These are phyloP conservation scores for Agrilus planipennis DNA, from an alignment of 1,140 invertebrate species.

Conservation along the genomic window DNA sequence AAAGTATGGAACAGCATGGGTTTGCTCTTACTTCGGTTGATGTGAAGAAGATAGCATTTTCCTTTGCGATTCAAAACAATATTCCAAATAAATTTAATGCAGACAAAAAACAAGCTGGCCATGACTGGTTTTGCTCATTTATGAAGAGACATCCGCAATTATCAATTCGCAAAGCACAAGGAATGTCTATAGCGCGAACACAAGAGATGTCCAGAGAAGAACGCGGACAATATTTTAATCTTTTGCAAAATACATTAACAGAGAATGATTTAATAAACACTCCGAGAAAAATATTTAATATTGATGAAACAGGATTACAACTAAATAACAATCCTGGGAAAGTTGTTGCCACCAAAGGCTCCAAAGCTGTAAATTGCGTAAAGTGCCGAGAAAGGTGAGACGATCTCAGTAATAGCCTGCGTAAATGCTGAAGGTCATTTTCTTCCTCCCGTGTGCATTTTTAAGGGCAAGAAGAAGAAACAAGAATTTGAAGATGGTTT, in stretches of 20 bases:
- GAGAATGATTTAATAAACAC: slow-evolving; percentile 3
- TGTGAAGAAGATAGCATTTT: slow-evolving; percentile 5
- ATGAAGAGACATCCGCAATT: slow-evolving; percentile 3
- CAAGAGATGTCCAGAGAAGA: not conserved
- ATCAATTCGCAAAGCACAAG: too few relatives aligned
- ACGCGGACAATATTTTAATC: slow-evolving; percentile 4
- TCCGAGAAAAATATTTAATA: slow-evolving; percentile 8
- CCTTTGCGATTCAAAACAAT: slow-evolving; percentile 8
- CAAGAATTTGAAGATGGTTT: slow-evolving; percentile 25
- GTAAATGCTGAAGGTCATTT: slow-evolving; percentile 22
- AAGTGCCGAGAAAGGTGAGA: slow-evolving; percentile 23
- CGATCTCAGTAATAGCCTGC: slow-evolving; percentile 20
- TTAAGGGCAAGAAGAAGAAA: slow-evolving; percentile 28
- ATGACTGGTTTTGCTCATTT: slow-evolving; percentile 4
- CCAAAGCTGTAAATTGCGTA: slow-evolving; percentile 11
- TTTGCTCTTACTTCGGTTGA: slow-evolving; percentile 2
- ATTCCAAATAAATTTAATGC: slow-evolving; percentile 3
- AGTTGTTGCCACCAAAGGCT: slow-evolving; percentile 26
- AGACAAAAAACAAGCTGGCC: slow-evolving; percentile 3
- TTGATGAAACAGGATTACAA: slow-evolving; percentile 10
- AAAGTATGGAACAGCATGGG: too few relatives aligned
- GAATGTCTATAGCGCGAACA: too few relatives aligned
- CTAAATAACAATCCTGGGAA: slow-evolving; percentile 20
- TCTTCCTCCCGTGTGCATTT: slow-evolving; percentile 20
- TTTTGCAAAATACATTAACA: slow-evolving; percentile 1